Evolutionary conservation across 2,888 invertebrate genomes (phyloP).

Genomic region (Lithodes maja): DNA sequence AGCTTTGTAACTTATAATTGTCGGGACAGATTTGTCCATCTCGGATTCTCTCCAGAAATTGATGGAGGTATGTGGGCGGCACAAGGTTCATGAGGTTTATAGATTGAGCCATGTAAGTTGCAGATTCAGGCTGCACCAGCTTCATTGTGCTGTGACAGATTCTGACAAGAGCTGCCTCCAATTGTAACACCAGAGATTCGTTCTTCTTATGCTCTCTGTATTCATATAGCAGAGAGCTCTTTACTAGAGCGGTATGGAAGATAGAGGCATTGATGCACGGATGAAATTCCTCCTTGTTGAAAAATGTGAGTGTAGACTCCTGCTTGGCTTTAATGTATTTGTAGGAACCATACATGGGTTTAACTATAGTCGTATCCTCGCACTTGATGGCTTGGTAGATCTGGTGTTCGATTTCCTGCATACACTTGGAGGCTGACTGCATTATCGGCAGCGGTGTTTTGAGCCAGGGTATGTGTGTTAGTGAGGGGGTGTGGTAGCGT

Average conservation of each 20-base stretch:
- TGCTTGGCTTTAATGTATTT: conserved; percentile 47
- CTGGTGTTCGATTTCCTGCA: conserved; percentile 26
- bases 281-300: background rate
- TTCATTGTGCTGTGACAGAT: conserved; percentile 40
- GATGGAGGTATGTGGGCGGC: conserved; percentile 20
- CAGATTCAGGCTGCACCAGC: conserved; percentile 24
- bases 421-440: conserved; percentile 25
- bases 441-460: conserved; percentile 36
- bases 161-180: conserved; percentile 29
- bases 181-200: conserved; percentile 24
- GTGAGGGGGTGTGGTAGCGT: conserved; percentile 28
- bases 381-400: conserved; percentile 29
- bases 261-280: background rate
- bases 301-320: conserved; percentile 9
- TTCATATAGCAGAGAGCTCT: conserved; percentile 33
- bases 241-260: background rate
- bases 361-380: conserved; percentile 35
- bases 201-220: conserved; percentile 46
- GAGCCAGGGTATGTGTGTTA: conserved; percentile 37
- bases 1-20: conserved; percentile 7
- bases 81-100: conserved; percentile 34
- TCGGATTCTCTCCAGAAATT: conserved; percentile 35
- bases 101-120: conserved; percentile 26
- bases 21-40: conserved; percentile 25
- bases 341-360: conserved; percentile 29